Evolutionary conservation across 2,888 invertebrate species (phyloP), one percentile per base, ranked within the genome.

Genomic region (Fragum whitleyi): DNA sequence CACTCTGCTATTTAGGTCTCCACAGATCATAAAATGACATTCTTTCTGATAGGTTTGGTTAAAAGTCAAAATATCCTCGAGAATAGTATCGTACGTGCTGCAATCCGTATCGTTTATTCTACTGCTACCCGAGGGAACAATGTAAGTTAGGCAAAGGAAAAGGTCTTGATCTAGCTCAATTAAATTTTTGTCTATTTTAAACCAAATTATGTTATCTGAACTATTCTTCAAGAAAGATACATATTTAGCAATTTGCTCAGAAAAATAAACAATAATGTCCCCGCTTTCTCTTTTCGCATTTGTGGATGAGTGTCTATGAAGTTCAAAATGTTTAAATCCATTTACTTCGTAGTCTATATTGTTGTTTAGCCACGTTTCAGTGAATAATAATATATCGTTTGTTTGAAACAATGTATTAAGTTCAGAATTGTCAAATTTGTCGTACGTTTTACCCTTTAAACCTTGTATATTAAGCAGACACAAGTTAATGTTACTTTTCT

Each of bases 381-480:
- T 71, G 32, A 71, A 55, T 57, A 71, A 19, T 23, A 71, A 36
- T 19, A 71, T 57, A n/a, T 71, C 55, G n/a, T 21, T 71, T 21
- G 14, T 28, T 55, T 55, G 28, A 57, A 71, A 71, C n/a, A 71
- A 32, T 21, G 2, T n/a, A 29, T 55, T 28, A 11, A 71, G 32
- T 71, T 71, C 71, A 26, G 11, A 19, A 9, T 29, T 21, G 32
- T 55, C 57, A 29, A 57, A 71, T 57, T 55, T 57, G 57, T n/a
- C n/a, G 55, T 71, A 71, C 0, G 55, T 57, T 57, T 71, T 71
- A 0, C 71, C 71, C 9, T 53, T 53, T 32, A 71, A 53, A 19
- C 71, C 55, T 57, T 71, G 32, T 16, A 71, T 23, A 23, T 71
- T 71, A 9, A 71, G n/a, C 57, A 71, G 32, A 71, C 71, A 71